Evolutionary conservation across 1,140 invertebrate species (phyloP), one percentile per base, ranked within the genome.

Genomic region (Pemphigus obesinymphae): DNA sequence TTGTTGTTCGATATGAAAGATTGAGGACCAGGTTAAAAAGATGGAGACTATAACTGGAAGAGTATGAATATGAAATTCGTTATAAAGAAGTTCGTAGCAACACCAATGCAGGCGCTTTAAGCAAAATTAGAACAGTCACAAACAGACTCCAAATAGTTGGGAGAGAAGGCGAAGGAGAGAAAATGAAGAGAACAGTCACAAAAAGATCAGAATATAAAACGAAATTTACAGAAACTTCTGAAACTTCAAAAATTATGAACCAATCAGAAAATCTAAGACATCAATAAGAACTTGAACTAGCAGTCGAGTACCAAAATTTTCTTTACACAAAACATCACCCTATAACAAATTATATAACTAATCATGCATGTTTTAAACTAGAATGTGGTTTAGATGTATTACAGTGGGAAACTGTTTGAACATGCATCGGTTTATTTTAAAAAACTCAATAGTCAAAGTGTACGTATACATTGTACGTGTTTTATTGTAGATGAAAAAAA

Each of bases 51-150:
- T n/a, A n/a, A n/a, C n/a, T n/a, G n/a, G n/a, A n/a, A n/a, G n/a
- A n/a, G n/a, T n/a, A n/a, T n/a, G n/a, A n/a, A n/a, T n/a, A n/a
- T n/a, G n/a, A n/a, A n/a, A n/a, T n/a, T n/a, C n/a, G n/a, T n/a
- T n/a, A n/a, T n/a, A n/a, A n/a, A n/a, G n/a, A n/a, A n/a, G n/a
- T n/a, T n/a, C n/a, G n/a, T n/a, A n/a, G n/a, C n/a, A n/a, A n/a
- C n/a, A n/a, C n/a, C n/a, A n/a, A n/a, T n/a, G 87, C 86, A 0
- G 87, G 75, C 13, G 68, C 66, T 0, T 20, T 53, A 10, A 72
- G 66, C 1, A 3, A 70, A 15, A 61, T 82, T 73, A 11, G 45
- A 1, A 13, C 1, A 29, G 26, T 82, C 1, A 11, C n/a, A 0
- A 75, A 45, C 8, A 34, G n/a, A n/a, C n/a, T n/a, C n/a, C n/a